A percentile compares a stretch with the other conserved stretches of the same genome.
These are phyloP conservation scores for Ommatoiulus sabulosus DNA, from an alignment of 2,888 invertebrate species.

Conservation along the genomic window DNA sequence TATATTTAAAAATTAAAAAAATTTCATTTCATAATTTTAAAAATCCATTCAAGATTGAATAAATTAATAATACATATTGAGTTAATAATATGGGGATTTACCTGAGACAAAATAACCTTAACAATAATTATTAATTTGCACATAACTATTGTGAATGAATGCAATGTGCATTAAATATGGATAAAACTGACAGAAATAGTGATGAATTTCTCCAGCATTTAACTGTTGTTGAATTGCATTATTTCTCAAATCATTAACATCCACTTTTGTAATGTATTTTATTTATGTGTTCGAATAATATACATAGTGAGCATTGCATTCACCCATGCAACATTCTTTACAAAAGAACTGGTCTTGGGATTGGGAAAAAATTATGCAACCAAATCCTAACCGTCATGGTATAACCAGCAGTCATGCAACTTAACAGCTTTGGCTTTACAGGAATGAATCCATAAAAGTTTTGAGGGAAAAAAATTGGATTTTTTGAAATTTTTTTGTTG, in stretches of 20 bases:
- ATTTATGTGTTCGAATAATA: slow-evolving; percentile 7
- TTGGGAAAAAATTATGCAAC: background rate
- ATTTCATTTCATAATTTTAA: too few species aligned
- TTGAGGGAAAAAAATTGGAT: background rate
- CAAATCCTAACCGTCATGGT: background rate
- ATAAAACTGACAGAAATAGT: too few species aligned
- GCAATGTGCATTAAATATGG: too few species aligned
- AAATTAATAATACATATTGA: too few species aligned
- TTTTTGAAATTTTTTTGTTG: background rate
- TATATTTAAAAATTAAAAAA: too few species aligned
- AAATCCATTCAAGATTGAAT: too few species aligned
- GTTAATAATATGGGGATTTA: too few species aligned
- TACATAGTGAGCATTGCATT: slow-evolving; percentile 25
- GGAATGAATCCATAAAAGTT: background rate
- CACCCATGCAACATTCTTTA: background rate
- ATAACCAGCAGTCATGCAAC: background rate
- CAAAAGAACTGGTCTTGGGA: slow-evolving; percentile 7
- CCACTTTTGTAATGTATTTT: background rate
- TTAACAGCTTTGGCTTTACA: background rate
- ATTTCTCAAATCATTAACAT: background rate
- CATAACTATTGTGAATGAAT: too few species aligned
- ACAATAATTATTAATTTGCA: too few species aligned
- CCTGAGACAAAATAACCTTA: too few species aligned
- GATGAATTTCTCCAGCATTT: too few species aligned
- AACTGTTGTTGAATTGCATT: too few species aligned